Percentiles rank a stretch among this genome's conserved stretches.
phyloP scores from a whole-genome alignment of 2,113 vertebrate genomes.

The Cathartes aura region DNA sequence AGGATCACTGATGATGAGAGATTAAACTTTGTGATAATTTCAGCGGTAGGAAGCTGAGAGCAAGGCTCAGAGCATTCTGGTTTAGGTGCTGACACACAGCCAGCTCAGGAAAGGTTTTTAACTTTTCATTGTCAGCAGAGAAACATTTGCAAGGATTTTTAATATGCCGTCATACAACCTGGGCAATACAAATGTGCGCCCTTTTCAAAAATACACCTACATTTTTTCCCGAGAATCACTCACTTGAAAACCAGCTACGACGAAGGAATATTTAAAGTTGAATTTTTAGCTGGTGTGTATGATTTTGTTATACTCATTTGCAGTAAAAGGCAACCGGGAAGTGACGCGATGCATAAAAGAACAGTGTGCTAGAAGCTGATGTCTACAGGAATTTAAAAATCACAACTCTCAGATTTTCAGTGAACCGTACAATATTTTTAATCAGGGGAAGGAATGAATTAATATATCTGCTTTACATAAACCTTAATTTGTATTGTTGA shows the following conservation, averaged over 20 bases:
- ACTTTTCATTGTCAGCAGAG: background rate
- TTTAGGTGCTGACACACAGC: background rate
- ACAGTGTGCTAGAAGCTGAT: background rate
- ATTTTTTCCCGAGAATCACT: background rate
- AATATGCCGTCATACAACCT: background rate
- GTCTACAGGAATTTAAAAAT: conserved; percentile 9
- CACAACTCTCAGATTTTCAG: background rate
- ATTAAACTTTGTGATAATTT: background rate
- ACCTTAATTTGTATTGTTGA: background rate
- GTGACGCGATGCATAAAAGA: conserved; percentile 12
- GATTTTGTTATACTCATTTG: background rate
- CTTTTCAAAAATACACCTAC: background rate
- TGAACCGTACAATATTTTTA: background rate
- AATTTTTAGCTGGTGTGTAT: background rate
- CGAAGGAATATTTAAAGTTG: background rate
- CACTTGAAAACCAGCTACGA: background rate
- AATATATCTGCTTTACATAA: background rate
- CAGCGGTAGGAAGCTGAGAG: background rate
- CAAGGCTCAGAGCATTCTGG: background rate
- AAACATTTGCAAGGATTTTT: background rate
- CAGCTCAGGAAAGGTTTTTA: background rate
- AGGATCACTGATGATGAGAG: fast-evolving
- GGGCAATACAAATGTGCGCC: background rate
- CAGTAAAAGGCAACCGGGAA: background rate
- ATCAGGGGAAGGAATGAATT: conserved; percentile 12